Base-by-base conservation (phyloP, 2,888 invertebrate genomes). In the Dendrolimus pini region DNA sequence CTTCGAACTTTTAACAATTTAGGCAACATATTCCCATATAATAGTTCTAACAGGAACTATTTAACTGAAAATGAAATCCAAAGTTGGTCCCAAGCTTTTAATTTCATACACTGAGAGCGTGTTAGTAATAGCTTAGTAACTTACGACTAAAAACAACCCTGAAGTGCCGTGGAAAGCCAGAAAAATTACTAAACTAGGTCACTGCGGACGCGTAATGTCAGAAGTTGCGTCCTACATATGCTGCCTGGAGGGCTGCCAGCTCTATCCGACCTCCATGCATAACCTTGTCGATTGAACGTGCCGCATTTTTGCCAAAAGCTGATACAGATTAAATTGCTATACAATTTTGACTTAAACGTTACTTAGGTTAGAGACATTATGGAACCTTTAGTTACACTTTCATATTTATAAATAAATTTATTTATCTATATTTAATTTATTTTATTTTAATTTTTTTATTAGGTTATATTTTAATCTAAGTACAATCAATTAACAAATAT, bases 211-310 rank as follows among this genome's bases (percentile, higher is more conserved):
- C 72, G 73, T 74, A 76, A 77, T 74, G 77, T 71, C 74, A 74
- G 75, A 78, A 77, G 72, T 74, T 70, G 72, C 80, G 80, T 75
- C 72, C 80, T 77, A 82, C 82, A 83, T 81, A 72, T 77, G 80
- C 78, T 80, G 80, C 77, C 80, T 88, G 87, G 86, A 81, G 67
- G 60, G n/a, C 53, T 80, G 87, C 87, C 87, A 86, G 80, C 66
- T 66, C 62, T 53, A 63, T 57, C 60, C 62, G 65, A 68, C 65
- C 71, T 67, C 70, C 61, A 67, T 65, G 66, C 64, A 71, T 68
- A 76, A 72, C 74, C 75, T 74, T 71, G 72, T 73, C 75, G 75
- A 74, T 73, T 70, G 67, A 64, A 71, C 65, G 61, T 60, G 64
- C 64, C 60, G 68, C 62, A 61, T 60, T 67, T 65, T 65, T 62